phyloP scores from a whole-genome alignment of 1,140 invertebrate genomes.

The Drosophila busckii region DNA sequence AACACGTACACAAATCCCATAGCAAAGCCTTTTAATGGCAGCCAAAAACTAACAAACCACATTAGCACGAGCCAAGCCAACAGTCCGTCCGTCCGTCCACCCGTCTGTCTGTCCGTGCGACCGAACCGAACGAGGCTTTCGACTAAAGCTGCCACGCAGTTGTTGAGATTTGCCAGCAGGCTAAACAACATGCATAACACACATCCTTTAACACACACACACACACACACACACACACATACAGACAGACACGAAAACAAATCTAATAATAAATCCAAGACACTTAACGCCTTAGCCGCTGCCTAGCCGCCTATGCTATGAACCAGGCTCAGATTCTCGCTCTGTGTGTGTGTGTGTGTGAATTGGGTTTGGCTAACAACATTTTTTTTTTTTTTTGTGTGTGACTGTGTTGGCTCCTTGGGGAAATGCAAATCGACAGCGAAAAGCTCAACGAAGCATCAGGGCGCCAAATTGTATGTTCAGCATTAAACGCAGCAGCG shows the following conservation, averaged over 20 bases:
- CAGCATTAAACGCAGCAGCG: no score
- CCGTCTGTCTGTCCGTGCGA: no score
- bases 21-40: conserved; percentile 75
- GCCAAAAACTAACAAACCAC: conserved; percentile 72
- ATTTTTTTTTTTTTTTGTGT: no score
- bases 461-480: conserved; percentile 43
- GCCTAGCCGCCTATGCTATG: conserved; percentile 52
- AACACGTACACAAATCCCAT: conserved; percentile 75
- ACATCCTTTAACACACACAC: conserved; percentile 33
- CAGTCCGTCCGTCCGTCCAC: no score
- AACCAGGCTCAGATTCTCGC: no score
- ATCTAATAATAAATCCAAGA: conserved; percentile 76
- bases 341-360: no score
- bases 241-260: conserved; percentile 35
- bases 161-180: conserved; percentile 54
- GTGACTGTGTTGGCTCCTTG: conserved; percentile 16
- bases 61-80: conserved; percentile 39
- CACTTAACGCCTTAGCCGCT: conserved; percentile 73
- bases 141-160: conserved; percentile 62
- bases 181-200: conserved; percentile 42
- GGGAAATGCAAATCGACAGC: conserved; percentile 65
- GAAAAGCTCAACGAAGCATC: conserved; percentile 55
- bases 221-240: conserved; percentile 12
- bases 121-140: conserved; percentile 21
- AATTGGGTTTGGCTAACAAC: conserved; percentile 11